Percentiles rank a stretch among this genome's conserved stretches.
phyloP scores from a whole-genome alignment of 2,113 vertebrate species.

The Cebidichthys violaceus region DNA sequence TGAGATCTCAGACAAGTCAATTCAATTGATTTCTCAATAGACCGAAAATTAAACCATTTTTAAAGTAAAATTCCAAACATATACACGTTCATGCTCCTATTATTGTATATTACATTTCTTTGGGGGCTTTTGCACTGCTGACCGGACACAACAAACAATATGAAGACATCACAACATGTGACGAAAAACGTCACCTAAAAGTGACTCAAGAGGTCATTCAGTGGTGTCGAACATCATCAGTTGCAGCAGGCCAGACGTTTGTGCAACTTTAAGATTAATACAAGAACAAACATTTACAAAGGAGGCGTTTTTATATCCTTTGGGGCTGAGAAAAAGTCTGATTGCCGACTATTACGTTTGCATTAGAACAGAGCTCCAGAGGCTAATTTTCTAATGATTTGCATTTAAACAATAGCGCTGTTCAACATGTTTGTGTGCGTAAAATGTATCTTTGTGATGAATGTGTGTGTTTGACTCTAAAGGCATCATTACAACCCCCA shows the following conservation, averaged over 20 bases:
- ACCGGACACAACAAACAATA: neutral
- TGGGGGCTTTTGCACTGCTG: no score
- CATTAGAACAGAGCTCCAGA: neutral
- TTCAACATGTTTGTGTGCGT: neutral
- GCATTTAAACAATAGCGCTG: neutral
- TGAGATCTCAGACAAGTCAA: no score
- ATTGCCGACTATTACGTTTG: neutral
- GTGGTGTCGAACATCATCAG: neutral
- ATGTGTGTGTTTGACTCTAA: slow-evolving; percentile 1
- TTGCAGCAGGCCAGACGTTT: neutral
- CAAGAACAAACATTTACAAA: neutral
- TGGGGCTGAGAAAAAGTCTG: neutral
- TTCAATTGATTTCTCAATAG: no score
- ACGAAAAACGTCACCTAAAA: neutral
- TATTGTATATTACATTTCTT: no score
- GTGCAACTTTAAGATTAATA: neutral
- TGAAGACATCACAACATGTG: neutral
- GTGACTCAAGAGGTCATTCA: neutral
- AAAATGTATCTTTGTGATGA: neutral
- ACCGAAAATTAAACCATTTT: no score
- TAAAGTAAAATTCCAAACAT: no score
- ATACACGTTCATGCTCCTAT: no score
- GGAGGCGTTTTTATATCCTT: neutral
- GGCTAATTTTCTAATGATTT: neutral
- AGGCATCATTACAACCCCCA: neutral